Base-by-base conservation (phyloP, 2,888 invertebrate species). In the Sesia apiformis region DNA sequence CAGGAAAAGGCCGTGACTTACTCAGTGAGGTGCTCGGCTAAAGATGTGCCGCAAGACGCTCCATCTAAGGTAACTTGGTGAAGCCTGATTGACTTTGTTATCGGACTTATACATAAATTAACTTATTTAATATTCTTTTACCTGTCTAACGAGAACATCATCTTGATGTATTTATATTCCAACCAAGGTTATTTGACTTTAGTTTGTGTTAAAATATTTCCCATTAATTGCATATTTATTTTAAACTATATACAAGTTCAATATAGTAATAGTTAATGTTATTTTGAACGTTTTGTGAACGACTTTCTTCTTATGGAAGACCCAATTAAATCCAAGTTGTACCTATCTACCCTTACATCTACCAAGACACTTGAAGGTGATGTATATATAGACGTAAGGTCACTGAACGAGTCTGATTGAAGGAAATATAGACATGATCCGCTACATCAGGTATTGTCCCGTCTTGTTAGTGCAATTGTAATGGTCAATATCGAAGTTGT, bases 1-100 rank as follows among this genome's bases (percentile, higher is more conserved):
- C 79, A 77, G 79, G 81, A 83, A 84, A 75, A 68, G 64, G 60
- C 76, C 70, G 78, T 83, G 82, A 81, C 79, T 81, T 84, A 82
- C 79, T 77, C 76, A 76, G 70, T 69, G 73, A 71, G 70, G 67
- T 70, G 68, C 72, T 55, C 52, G 41, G 40, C 56, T 51, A 75
- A 75, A 81, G 80, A 81, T 81, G 76, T 77, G 70, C 78, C 68
- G 66, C 64, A 58, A 57, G 60, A 54, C 61, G 56, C 67, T 64
- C 81, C 79, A 72, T 78, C 70, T 78, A 82, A 60, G 81, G 81
- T 62, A 70, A 74, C 70, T 68, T 63, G 69, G 67, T 74, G 76
- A 76, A 70, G 72, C 66, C 72, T 78, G 78, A 78, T 79, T 76
- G 80, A 80, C 78, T 80, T 78, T 71, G 74, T 77, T 81, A 77